phyloP scores from a whole-genome alignment of 2,113 vertebrate species.

The Oxyruncus cristatus region DNA sequence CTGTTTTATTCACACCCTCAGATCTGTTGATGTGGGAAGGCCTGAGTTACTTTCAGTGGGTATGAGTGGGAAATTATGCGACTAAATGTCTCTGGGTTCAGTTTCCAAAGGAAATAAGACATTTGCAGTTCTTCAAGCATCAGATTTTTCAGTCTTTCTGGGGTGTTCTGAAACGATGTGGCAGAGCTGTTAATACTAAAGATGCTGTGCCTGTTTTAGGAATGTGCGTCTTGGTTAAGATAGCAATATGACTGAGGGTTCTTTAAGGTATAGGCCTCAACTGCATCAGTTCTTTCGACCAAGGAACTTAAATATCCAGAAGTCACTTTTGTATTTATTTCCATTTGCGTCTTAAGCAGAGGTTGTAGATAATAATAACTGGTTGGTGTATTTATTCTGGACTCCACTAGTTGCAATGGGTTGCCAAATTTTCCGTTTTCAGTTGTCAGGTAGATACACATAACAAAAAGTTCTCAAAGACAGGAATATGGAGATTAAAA shows the following conservation, averaged over 20 bases:
- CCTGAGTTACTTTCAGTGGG: neutral
- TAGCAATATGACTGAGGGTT: neutral
- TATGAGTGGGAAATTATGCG: neutral
- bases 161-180: neutral
- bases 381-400: neutral
- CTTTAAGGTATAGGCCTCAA: neutral
- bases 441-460: neutral
- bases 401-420: neutral
- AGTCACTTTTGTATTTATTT: neutral
- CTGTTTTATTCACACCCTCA: constrained; percentile 57
- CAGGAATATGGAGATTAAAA: neutral
- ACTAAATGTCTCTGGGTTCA: neutral
- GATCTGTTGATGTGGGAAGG: constrained; percentile 19
- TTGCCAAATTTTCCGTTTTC: neutral
- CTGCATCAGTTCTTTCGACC: neutral
- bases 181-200: neutral
- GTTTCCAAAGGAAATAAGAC: neutral
- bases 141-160: neutral
- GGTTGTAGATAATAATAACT: neutral
- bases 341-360: neutral
- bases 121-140: neutral
- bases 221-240: neutral
- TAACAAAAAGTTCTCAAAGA: neutral
- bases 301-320: neutral
- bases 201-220: neutral